A percentile compares a stretch with the other conserved stretches of the same genome.
These are phyloP conservation scores for Sipha flava DNA, from an alignment of 1,140 invertebrate species.

Conservation along the genomic window DNA sequence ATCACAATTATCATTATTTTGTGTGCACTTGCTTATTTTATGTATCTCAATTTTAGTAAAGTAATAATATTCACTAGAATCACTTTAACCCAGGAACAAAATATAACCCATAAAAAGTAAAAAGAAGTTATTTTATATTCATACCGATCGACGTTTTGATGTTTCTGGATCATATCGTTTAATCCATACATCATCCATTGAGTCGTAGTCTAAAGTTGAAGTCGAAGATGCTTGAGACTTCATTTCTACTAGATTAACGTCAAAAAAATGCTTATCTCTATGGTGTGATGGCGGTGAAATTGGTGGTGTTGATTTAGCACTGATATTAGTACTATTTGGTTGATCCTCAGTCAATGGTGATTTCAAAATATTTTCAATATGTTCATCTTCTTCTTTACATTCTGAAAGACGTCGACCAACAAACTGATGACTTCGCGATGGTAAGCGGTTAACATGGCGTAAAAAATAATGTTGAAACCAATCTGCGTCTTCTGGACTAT, in stretches of 20 bases:
- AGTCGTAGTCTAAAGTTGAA: conserved; percentile 52
- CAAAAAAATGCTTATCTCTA: conserved; percentile 68
- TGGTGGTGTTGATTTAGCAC: conserved; percentile 37
- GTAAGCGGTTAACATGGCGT: conserved; percentile 58
- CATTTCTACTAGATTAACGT: conserved; percentile 70
- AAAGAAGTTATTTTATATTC: no score
- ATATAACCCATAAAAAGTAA: no score
- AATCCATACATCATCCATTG: conserved; percentile 61
- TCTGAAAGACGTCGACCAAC: conserved; percentile 58
- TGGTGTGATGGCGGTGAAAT: conserved; percentile 48
- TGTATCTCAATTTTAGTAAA: no score
- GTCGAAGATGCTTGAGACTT: conserved; percentile 59
- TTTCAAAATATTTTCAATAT: conserved; percentile 52
- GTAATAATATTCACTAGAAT: no score
- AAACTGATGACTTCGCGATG: conserved; percentile 45
- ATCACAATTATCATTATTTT: no score
- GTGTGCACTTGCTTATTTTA: no score
- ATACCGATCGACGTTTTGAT: conserved; percentile 41
- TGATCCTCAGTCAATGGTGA: conserved; percentile 6
- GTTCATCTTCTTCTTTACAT: conserved; percentile 72
- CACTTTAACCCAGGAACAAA: no score
- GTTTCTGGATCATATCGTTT: conserved; percentile 49
- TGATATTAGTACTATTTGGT: background rate
- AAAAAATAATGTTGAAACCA: conserved; percentile 66
- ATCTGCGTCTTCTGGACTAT: conserved; percentile 54